phyloP scores from a whole-genome alignment of 1,140 invertebrate genomes.

The Trachelipus rathkii region DNA sequence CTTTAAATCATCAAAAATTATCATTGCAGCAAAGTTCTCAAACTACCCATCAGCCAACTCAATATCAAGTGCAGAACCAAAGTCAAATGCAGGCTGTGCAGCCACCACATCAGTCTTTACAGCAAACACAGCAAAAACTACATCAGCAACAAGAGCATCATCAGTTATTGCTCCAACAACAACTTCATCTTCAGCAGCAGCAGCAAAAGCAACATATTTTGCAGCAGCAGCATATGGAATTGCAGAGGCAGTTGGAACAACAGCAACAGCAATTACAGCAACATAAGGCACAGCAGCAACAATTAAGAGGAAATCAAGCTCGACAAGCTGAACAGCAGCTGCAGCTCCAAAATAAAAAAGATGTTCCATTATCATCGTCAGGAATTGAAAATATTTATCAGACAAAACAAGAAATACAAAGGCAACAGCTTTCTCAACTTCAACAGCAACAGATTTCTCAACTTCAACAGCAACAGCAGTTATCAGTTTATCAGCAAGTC shows the following conservation, averaged over 20 bases:
- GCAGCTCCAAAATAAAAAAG: conserved; percentile 19
- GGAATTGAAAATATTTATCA: conserved; percentile 2
- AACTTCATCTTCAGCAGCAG: conserved; percentile 32
- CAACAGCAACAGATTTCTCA: too few species aligned
- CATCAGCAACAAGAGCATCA: conserved; percentile 32
- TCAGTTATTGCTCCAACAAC: conserved; percentile 6
- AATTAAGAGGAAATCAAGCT: conserved; percentile 18
- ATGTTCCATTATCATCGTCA: background rate
- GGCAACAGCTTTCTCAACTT: conserved; percentile 28
- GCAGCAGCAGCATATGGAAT: conserved; percentile 31
- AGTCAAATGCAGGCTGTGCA: conserved; percentile 58
- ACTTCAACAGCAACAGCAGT: conserved; percentile 33
- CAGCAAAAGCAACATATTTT: conserved; percentile 31
- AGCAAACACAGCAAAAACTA: conserved; percentile 32
- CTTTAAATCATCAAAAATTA: background rate
- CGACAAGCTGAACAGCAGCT: conserved; percentile 34
- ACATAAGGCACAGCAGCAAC: conserved; percentile 32
- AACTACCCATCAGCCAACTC: conserved; percentile 17
- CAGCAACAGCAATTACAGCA: conserved; percentile 32
- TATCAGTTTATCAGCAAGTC: background rate
- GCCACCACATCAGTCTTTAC: conserved; percentile 48
- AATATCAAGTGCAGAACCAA: conserved; percentile 24
- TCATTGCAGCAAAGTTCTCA: background rate
- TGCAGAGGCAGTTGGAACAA: conserved; percentile 34
- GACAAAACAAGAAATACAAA: conserved; percentile 20